Percentiles rank a stretch among this genome's conserved stretches.
phyloP scores from a whole-genome alignment of 2,113 vertebrate species.

The Echinops telfairi region DNA sequence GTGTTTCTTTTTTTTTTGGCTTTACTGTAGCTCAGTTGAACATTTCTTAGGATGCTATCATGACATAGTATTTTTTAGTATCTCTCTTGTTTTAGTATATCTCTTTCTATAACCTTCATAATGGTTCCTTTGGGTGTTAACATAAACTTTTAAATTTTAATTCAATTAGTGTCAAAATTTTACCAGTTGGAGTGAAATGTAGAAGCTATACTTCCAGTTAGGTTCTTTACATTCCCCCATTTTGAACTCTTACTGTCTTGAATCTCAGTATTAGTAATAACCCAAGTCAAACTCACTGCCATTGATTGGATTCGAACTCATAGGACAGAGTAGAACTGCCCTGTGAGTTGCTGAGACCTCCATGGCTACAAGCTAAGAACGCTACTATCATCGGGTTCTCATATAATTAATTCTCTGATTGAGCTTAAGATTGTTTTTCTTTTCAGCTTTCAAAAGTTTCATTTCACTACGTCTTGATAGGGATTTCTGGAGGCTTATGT shows the following conservation, averaged over 20 bases:
- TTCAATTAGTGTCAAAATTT: not conserved
- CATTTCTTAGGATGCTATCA: not conserved
- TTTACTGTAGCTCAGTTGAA: not conserved
- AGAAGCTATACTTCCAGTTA: not conserved
- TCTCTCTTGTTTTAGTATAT: not conserved
- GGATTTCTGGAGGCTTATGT: not conserved
- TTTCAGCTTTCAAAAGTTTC: not conserved
- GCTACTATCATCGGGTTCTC: not conserved
- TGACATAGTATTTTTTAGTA: not conserved
- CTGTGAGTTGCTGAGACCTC: no score
- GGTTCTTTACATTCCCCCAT: not conserved
- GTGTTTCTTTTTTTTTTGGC: not conserved
- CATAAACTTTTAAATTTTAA: not conserved
- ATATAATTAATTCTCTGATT: not conserved
- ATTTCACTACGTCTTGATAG: not conserved
- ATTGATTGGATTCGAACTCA: no score
- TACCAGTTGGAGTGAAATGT: not conserved
- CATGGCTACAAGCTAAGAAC: no score
- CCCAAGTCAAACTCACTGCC: no score
- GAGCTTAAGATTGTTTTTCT: not conserved
- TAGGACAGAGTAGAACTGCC: no score
- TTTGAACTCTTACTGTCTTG: not conserved
- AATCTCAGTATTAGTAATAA: not conserved
- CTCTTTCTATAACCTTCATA: not conserved
- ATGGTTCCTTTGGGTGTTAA: not conserved